Conservation (phyloP, 2,113 vertebrate genomes). For the Actenoides hombroni region DNA sequence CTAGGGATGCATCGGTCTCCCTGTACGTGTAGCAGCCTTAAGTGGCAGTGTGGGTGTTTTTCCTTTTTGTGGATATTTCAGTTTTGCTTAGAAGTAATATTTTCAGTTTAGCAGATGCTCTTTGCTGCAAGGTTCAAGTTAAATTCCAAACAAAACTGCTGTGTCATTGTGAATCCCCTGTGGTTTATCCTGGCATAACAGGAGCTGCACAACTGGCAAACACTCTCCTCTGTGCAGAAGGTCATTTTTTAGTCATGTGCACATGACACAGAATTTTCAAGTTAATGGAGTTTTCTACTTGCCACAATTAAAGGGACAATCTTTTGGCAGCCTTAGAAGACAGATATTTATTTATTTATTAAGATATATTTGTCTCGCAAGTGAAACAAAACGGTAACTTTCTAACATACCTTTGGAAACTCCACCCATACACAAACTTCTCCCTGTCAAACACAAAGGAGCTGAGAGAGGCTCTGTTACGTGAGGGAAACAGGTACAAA, state of each 20-base stretch:
- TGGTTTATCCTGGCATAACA: background rate
- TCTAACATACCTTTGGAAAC: background rate
- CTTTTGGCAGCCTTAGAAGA: background rate
- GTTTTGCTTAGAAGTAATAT: background rate
- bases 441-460: background rate
- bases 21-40: background rate
- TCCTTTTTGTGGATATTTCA: background rate
- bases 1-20: rapidly evolving
- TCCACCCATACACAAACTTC: background rate
- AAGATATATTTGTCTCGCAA: background rate
- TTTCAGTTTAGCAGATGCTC: background rate
- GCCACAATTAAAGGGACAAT: background rate
- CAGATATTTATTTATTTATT: background rate
- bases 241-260: background rate
- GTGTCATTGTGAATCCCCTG: background rate
- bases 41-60: background rate
- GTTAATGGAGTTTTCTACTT: background rate
- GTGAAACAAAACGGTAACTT: background rate
- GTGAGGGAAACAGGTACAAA: background rate
- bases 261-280: background rate
- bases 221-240: background rate
- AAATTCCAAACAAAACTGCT: background rate
- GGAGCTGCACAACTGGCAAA: background rate
- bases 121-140: background rate
- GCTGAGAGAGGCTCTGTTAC: background rate